These are phyloP conservation scores for Picus viridis DNA, from an alignment of 2,797 vertebrate genomes.

Conservation along the genomic window DNA sequence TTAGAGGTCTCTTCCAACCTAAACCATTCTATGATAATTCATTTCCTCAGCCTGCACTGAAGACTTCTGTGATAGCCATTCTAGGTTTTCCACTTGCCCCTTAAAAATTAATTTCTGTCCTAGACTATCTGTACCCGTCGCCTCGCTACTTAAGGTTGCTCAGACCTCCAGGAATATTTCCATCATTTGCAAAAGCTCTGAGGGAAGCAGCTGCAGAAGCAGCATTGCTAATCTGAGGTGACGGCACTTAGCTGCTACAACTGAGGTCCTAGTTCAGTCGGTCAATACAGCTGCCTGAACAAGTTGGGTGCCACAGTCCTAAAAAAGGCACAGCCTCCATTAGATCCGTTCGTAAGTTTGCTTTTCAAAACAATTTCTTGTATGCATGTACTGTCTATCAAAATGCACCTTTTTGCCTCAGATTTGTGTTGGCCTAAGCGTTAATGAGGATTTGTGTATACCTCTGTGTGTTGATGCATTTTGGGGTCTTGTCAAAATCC, in stretches of 20 bases:
- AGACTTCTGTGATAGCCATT: neutral
- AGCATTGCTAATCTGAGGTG: neutral
- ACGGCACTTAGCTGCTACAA: neutral
- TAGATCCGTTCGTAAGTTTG: neutral
- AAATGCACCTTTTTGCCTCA: neutral
- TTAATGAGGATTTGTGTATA: neutral
- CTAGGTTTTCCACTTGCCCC: neutral
- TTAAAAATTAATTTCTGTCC: neutral
- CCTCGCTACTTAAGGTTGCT: neutral
- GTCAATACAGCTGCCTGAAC: neutral
- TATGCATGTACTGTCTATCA: neutral
- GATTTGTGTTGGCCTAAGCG: neutral
- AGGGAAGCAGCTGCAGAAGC: neutral
- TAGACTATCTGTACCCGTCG: neutral
- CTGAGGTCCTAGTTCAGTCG: neutral
- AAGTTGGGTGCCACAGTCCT: neutral
- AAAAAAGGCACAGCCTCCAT: neutral
- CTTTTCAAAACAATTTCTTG: neutral
- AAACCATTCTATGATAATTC: neutral
- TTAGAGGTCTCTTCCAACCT: too few species aligned
- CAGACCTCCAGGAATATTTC: neutral
- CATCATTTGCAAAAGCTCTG: accelerated
- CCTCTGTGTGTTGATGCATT: neutral
- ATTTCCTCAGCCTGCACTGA: neutral
- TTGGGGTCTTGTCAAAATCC: neutral